These are phyloP conservation scores for Eubasilissa regina DNA, from an alignment of 1,140 invertebrate genomes.

Conservation along the genomic window DNA sequence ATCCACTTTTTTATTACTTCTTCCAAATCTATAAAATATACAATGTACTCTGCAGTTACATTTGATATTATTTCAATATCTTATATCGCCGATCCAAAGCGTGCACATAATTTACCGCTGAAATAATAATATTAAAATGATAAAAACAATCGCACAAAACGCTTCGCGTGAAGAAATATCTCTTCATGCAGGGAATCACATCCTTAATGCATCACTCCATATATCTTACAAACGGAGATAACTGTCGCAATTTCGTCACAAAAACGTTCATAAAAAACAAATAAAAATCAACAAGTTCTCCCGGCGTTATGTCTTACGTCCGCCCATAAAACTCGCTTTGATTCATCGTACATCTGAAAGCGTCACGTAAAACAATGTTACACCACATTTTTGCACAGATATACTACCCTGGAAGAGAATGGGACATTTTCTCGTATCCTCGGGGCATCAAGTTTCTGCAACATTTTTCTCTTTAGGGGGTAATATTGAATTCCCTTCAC, in stretches of 20 bases:
- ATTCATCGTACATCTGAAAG: background rate
- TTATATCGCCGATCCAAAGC: too few species aligned
- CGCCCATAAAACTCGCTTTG: background rate
- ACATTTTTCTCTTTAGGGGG: background rate
- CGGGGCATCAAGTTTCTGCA: background rate
- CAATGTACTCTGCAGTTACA: too few species aligned
- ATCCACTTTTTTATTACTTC: too few species aligned
- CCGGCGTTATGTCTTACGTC: background rate
- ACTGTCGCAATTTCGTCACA: constrained; percentile 1
- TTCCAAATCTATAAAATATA: too few species aligned
- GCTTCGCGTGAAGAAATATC: too few species aligned
- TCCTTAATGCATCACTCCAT: too few species aligned
- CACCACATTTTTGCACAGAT: background rate
- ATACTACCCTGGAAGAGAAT: background rate
- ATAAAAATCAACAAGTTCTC: constrained; percentile 25
- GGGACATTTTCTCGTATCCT: background rate
- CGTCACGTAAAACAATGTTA: background rate
- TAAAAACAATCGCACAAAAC: too few species aligned
- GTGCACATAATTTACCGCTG: too few species aligned
- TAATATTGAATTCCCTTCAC: background rate
- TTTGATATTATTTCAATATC: too few species aligned
- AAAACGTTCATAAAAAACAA: constrained; percentile 15
- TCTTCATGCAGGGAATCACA: too few species aligned
- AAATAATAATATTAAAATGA: too few species aligned
- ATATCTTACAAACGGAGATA: background rate